Evolutionary conservation across 2,113 vertebrate species (phyloP).

Genomic region (Orthonyx spaldingii): DNA sequence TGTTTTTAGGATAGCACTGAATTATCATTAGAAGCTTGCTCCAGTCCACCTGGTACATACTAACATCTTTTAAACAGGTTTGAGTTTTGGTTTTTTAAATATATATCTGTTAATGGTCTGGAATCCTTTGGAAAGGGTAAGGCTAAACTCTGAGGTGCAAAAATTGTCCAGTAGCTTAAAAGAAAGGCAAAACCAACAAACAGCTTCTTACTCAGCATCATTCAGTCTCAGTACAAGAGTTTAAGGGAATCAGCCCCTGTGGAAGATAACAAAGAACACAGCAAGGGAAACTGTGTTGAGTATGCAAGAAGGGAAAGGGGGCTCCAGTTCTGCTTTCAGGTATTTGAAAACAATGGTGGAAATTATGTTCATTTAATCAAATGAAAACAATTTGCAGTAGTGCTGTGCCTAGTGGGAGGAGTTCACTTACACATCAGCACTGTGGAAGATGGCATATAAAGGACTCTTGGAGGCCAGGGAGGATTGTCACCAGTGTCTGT

Average conservation of each 20-base stretch:
- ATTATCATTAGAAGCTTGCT: conserved; percentile 6
- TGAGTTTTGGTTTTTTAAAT: background rate
- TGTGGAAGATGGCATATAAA: rapidly evolving
- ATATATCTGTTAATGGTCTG: conserved; percentile 20
- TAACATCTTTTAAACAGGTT: background rate
- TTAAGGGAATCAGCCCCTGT: background rate
- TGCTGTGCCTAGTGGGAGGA: background rate
- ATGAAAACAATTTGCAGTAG: background rate
- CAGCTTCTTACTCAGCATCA: background rate
- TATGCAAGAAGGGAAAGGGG: background rate
- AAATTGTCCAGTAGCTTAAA: background rate
- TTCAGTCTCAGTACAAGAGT: background rate
- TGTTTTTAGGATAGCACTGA: conserved; percentile 26
- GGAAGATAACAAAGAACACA: background rate
- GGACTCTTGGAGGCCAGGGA: background rate
- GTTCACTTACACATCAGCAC: background rate
- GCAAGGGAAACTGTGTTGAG: background rate
- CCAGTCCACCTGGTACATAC: background rate
- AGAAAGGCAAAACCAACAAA: background rate
- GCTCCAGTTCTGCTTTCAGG: background rate
- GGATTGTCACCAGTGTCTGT: background rate
- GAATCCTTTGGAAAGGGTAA: conserved; percentile 2
- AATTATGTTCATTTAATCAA: background rate
- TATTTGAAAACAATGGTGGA: background rate
- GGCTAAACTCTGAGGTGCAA: background rate